A percentile compares a stretch with the other conserved stretches of the same genome.
phyloP scores from a whole-genome alignment of 2,113 vertebrate genomes.

The Tapirus terrestris region DNA sequence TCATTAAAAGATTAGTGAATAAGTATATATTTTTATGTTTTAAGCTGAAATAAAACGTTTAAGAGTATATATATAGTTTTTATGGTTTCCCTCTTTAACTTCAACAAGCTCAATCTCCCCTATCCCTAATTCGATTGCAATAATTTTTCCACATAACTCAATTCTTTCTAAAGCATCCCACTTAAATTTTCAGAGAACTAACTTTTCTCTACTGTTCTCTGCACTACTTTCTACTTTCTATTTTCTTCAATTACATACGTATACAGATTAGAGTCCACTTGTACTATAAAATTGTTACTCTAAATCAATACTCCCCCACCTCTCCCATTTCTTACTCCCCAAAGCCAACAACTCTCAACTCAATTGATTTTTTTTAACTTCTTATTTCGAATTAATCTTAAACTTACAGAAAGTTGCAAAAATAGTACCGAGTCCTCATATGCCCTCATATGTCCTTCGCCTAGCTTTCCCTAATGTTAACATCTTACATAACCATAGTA shows the following conservation, averaged over 20 bases:
- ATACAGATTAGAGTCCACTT: not conserved
- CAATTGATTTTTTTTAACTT: not conserved
- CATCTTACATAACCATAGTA: not conserved
- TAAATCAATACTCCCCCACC: not conserved
- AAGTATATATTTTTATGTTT: not conserved
- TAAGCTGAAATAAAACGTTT: not conserved
- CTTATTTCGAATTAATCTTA: not conserved
- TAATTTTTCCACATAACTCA: not conserved
- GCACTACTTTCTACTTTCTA: not conserved
- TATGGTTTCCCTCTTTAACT: not conserved
- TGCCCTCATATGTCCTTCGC: not conserved
- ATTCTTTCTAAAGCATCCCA: not conserved
- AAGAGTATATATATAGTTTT: not conserved
- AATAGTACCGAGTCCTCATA: not conserved
- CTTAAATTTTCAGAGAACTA: slow-evolving; percentile 27
- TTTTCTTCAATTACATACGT: not conserved
- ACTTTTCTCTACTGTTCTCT: not conserved
- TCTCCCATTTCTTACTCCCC: not conserved
- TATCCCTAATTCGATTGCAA: not conserved
- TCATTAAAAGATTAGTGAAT: not conserved
- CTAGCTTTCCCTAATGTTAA: not conserved
- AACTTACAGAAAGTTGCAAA: not conserved
- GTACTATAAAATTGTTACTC: not conserved
- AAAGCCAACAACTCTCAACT: not conserved
- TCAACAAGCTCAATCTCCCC: not conserved